Conservation (phyloP, 2,888 invertebrate genomes). For the Amphipoea lucens region DNA sequence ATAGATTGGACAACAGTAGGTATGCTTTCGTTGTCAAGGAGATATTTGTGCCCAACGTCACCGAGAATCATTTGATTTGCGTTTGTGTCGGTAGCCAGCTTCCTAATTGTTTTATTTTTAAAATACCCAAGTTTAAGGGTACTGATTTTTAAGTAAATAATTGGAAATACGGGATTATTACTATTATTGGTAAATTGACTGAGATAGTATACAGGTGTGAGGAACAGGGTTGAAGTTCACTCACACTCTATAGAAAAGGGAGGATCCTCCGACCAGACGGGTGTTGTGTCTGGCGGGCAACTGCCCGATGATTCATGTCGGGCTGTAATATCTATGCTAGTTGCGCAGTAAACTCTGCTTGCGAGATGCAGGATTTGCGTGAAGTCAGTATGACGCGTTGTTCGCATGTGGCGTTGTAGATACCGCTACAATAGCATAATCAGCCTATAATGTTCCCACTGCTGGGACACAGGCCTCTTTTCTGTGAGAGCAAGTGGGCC, state of each 20-base stretch:
- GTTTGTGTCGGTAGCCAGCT: not conserved
- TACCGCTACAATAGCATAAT: no score
- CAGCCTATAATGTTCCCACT: not conserved
- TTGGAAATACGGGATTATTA: not conserved
- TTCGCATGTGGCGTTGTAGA: no score
- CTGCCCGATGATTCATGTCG: no score
- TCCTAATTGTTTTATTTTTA: not conserved
- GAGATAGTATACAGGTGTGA: not conserved
- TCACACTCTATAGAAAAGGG: no score
- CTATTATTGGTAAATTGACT: not conserved
- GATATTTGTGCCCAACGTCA: constrained; percentile 1
- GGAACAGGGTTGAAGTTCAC: no score
- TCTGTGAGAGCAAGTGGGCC: no score
- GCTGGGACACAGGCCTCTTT: not conserved
- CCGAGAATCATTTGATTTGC: not conserved
- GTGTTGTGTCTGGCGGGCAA: no score
- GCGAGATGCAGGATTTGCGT: no score
- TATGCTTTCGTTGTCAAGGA: constrained; percentile 49
- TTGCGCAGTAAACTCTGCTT: no score
- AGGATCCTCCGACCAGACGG: no score
- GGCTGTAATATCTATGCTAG: no score
- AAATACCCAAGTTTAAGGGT: not conserved
- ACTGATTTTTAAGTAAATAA: not conserved
- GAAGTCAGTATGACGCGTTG: no score
- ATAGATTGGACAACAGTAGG: constrained; percentile 27